Base-by-base conservation (phyloP, 2,888 invertebrate species). In the Melanchra persicariae region DNA sequence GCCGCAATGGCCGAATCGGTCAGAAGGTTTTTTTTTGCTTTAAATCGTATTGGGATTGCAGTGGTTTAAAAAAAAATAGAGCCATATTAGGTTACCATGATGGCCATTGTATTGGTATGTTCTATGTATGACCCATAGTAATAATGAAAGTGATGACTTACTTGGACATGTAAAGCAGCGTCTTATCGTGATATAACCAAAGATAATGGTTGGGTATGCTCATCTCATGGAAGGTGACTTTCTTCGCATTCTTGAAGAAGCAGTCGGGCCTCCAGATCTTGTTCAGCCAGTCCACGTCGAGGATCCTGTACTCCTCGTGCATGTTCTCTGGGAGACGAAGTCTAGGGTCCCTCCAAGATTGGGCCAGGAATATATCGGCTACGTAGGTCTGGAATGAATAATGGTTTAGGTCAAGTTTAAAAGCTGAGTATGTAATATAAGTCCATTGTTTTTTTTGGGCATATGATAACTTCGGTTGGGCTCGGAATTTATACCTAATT, bases 191-290 rank as follows among this genome's bases (percentile, higher is more conserved):
- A 87, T 98, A 98, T 74, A 99, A 93, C 98, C 98, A 98, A 17
- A 99, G 95, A 91, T 99, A 99, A 92, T 99, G 98, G 90, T 99
- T 99, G 0, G 99, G 98, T 91, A 99, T 98, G 91, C 98, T 98
- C 98, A 99, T 98, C 94, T 98, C 98, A 87, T 99, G 99, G 89
- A 99, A 98, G 22, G 98, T 98, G n/a, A 97, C 98, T 90, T 98
- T 98, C 94, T 99, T 99, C 24, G 98, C 98, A 91, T 98, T 99
- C 94, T 98, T 98, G 93, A 99, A 98, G 95, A 99, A 99, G 91
- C 98, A 98, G 93, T 99, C 99, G 0, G 99, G 99, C 71, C 98
- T 96, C 99, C 99, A 99, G 90, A 99, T 98, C 91, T 97, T 95
- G 94, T 98, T 98, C 87, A 98, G 95, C 98, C 98, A 98, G 86